phyloP scores from a whole-genome alignment of 2,888 invertebrate genomes.

The Cheilosia variabilis region DNA sequence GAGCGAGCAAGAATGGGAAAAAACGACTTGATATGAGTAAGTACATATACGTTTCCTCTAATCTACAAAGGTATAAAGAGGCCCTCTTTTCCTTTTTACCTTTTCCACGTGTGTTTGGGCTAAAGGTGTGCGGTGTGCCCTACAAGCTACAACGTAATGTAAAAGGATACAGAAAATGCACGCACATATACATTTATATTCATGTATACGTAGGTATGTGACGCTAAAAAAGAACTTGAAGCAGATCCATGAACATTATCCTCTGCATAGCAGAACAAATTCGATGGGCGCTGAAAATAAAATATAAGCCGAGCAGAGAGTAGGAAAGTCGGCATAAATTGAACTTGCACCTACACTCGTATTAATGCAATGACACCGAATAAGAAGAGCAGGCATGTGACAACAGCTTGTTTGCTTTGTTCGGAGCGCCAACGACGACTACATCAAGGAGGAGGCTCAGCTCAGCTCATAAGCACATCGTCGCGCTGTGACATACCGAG shows the following conservation, averaged over 20 bases:
- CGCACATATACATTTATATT: neutral
- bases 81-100: conserved; percentile 44
- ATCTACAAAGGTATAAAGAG: conserved; percentile 55
- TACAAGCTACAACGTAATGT: conserved; percentile 33
- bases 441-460: conserved; percentile 11
- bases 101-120: conserved; percentile 50
- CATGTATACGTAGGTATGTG: neutral
- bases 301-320: conserved; percentile 39
- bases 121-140: conserved; percentile 43
- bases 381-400: conserved; percentile 48
- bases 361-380: conserved; percentile 63
- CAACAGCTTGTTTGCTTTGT: conserved; percentile 63
- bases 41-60: conserved; percentile 45
- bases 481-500: conserved; percentile 7
- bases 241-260: conserved; percentile 35
- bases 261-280: conserved; percentile 35
- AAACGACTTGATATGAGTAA: conserved; percentile 31
- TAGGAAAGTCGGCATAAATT: conserved; percentile 51
- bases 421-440: conserved; percentile 36
- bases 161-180: conserved; percentile 41
- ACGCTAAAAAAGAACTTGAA: conserved; percentile 40
- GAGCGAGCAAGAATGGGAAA: conserved; percentile 33
- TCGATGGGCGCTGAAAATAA: conserved; percentile 37
- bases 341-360: conserved; percentile 61
- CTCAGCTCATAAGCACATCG: conserved; percentile 31